Percentiles rank a stretch among this genome's conserved stretches.
Evolutionary conservation across 2,888 invertebrate genomes (phyloP).

Genomic region (Didymodactylos carnosus): DNA sequence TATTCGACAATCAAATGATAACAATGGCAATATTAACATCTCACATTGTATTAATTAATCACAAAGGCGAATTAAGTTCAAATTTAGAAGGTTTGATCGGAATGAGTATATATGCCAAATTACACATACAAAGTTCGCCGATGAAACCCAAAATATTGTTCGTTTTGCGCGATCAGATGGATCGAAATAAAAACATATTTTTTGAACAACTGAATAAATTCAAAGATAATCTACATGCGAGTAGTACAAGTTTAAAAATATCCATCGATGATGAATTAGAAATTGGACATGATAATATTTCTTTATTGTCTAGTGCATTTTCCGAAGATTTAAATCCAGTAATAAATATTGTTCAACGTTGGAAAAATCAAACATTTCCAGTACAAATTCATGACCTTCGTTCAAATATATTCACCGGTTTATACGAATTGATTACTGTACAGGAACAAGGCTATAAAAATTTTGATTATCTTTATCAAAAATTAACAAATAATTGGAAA

Average conservation of each 20-base stretch:
- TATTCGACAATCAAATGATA: conserved; percentile 1
- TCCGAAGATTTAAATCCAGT: not conserved
- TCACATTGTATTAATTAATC: not conserved
- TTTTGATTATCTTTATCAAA: too few species aligned
- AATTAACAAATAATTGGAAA: too few species aligned
- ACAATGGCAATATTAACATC: not conserved
- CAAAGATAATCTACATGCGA: not conserved
- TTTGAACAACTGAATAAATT: not conserved
- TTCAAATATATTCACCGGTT: too few species aligned
- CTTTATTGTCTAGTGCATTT: not conserved
- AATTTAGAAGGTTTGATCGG: not conserved
- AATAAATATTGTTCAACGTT: too few species aligned
- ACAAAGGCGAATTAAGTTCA: conserved; percentile 1
- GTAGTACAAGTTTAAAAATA: not conserved
- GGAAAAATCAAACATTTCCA: too few species aligned
- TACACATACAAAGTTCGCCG: not conserved
- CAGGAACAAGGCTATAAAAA: too few species aligned
- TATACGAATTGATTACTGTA: too few species aligned
- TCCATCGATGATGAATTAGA: not conserved
- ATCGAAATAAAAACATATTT: not conserved
- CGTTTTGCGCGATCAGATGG: not conserved
- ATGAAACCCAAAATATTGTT: not conserved
- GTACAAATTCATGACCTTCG: too few species aligned
- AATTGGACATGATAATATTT: not conserved
- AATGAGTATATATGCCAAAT: not conserved